Conservation (phyloP, 2,113 vertebrate genomes). For the Albula glossodonta region DNA sequence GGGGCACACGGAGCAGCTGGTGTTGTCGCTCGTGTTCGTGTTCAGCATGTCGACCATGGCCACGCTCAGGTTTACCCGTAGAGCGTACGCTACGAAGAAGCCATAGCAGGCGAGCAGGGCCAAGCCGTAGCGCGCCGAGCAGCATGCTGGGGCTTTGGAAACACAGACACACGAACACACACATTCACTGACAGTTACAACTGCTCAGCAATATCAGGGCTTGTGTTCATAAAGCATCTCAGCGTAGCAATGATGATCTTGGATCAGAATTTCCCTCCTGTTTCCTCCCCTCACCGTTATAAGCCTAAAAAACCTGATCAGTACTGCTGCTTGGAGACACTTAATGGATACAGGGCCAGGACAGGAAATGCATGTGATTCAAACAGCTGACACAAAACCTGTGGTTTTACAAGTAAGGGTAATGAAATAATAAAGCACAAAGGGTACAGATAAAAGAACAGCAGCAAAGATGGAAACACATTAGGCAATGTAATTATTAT, state of each 20-base stretch:
- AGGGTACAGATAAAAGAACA: too few relatives aligned
- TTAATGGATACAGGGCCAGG: too few relatives aligned
- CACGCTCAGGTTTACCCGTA: conserved; percentile 97
- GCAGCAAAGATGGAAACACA: too few relatives aligned
- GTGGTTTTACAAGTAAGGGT: too few relatives aligned
- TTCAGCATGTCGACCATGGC: conserved; percentile 99
- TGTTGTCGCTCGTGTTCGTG: conserved; percentile 81
- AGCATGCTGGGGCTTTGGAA: conserved; percentile 13
- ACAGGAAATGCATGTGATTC: too few relatives aligned
- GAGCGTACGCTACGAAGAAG: conserved; percentile 98
- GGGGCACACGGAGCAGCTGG: conserved; percentile 64
- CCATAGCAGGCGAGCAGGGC: conserved; percentile 97
- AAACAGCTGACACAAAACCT: too few relatives aligned
- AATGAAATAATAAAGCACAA: too few relatives aligned
- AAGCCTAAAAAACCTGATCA: too few relatives aligned
- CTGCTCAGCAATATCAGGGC: not conserved
- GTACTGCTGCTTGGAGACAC: too few relatives aligned
- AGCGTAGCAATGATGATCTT: not conserved
- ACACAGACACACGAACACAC: not conserved
- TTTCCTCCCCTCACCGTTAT: not conserved
- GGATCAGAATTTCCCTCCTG: not conserved
- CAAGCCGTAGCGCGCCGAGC: conserved; percentile 84
- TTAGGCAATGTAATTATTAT: too few relatives aligned
- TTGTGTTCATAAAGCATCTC: not conserved
- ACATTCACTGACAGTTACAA: not conserved